Evolutionary conservation across 1,140 invertebrate genomes (phyloP).

Genomic region (Cephus cinctus): DNA sequence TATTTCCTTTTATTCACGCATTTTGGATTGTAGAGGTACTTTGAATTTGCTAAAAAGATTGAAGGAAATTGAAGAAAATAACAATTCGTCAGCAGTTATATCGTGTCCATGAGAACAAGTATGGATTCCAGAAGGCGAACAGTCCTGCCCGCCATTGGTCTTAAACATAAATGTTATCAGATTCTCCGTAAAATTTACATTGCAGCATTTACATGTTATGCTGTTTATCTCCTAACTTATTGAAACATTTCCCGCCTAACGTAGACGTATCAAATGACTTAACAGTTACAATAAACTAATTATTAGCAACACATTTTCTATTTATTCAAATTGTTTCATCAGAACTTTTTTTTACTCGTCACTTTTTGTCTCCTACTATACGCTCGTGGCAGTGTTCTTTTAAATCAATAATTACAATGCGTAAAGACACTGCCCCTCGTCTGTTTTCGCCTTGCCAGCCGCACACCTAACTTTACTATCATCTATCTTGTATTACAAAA

Average conservation of each 20-base stretch:
- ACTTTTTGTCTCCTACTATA: no score
- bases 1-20: not conserved
- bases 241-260: not conserved
- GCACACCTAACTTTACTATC: no score
- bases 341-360: no score
- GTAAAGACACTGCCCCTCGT: slow-evolving; percentile 5
- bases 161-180: no score
- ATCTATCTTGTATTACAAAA: no score
- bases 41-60: not conserved
- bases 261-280: not conserved
- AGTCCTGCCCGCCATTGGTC: no score
- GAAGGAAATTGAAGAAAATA: not conserved
- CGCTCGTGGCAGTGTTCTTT: no score
- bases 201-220: not conserved
- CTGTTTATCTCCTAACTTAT: not conserved
- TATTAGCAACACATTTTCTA: not conserved
- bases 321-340: no score
- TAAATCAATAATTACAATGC: no score
- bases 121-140: no score
- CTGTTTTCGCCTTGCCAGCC: no score
- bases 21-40: not conserved
- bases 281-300: slow-evolving; percentile 1
- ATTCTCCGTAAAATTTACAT: no score
- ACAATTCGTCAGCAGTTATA: not conserved
- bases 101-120: not conserved